Base-by-base conservation (phyloP, 2,113 vertebrate genomes). In the Actenoides hombroni region DNA sequence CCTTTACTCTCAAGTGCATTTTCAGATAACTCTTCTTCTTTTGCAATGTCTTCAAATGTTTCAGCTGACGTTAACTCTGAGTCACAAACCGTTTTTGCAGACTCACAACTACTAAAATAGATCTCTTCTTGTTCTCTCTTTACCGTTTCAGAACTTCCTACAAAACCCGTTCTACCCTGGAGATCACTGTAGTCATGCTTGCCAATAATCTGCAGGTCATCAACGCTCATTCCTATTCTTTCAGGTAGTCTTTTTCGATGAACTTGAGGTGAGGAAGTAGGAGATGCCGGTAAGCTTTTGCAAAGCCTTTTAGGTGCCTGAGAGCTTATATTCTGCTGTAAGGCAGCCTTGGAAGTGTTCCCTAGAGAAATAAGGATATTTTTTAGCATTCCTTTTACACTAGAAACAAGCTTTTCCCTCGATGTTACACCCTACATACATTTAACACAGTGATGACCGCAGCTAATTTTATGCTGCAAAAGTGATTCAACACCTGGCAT, bases 41-140 rank as follows among this genome's bases (percentile, higher is more conserved):
- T 97, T 33, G 84, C 75, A 85, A 90, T 88, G 44, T 95, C 95
- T 48, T 94, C 90, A 88, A 97, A 86, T 1, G 80, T 78, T 48
- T 93, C 97, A 0, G 79, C 86, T 74, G 85, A 86, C 74, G 91
- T 83, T 10, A 68, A 29, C 24, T 98, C 98, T 0, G 95, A 97
- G 68, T 99, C 98, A 85, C 99, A 99, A 42, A 98, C 94, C 0
- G 98, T 98, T 97, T 99, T 98, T 86, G 99, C 99, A 29, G 99
- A 99, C 70, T 99, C 99, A 74, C 99, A 99, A 88, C 99, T 99
- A 96, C 99, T 99, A 73, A 99, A 70, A 18, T 99, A 98, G 39
- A 94, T 95, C 23, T 99, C 99, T 15, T 99, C 98, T 46, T 96
- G 97, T 26, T 77, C 94, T 91, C 94, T 98, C 93, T 97, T 98